Evolutionary conservation across 2,888 invertebrate species (phyloP).

Genomic region (Diplolepis rosae): DNA sequence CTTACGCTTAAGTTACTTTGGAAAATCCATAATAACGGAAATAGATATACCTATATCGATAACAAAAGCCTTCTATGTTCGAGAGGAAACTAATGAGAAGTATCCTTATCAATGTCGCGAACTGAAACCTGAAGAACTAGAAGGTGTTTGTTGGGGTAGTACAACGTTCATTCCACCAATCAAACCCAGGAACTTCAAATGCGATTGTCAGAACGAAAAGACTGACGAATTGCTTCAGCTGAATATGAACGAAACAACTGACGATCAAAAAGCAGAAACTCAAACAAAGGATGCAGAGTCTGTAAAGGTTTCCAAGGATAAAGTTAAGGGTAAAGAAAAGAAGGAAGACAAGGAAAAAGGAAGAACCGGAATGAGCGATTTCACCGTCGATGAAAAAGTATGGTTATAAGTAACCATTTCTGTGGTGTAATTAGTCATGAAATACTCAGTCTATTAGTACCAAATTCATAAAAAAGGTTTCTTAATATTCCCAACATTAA

Average conservation of each 20-base stretch:
- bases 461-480: neutral
- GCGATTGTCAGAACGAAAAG: constrained; percentile 35
- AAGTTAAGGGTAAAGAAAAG: constrained; percentile 37
- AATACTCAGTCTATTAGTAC: neutral
- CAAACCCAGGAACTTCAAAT: constrained; percentile 24
- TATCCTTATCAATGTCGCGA: constrained; percentile 60
- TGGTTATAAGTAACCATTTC: neutral
- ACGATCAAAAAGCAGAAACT: neutral
- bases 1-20: constrained; percentile 62
- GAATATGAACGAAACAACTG: neutral
- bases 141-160: constrained; percentile 51
- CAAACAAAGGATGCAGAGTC: neutral
- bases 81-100: constrained; percentile 57
- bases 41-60: constrained; percentile 46
- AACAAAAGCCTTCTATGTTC: constrained; percentile 52
- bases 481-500: too few relatives aligned
- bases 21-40: constrained; percentile 63
- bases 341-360: constrained; percentile 8
- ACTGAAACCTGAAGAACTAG: constrained; percentile 48
- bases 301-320: neutral
- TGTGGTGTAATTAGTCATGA: neutral
- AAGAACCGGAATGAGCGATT: neutral
- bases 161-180: constrained; percentile 40
- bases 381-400: neutral
- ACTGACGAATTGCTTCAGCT: neutral